Evolutionary conservation across 1,140 invertebrate genomes (phyloP), one percentile per base, ranked within the genome.

Genomic region (Chymomyza costata): DNA sequence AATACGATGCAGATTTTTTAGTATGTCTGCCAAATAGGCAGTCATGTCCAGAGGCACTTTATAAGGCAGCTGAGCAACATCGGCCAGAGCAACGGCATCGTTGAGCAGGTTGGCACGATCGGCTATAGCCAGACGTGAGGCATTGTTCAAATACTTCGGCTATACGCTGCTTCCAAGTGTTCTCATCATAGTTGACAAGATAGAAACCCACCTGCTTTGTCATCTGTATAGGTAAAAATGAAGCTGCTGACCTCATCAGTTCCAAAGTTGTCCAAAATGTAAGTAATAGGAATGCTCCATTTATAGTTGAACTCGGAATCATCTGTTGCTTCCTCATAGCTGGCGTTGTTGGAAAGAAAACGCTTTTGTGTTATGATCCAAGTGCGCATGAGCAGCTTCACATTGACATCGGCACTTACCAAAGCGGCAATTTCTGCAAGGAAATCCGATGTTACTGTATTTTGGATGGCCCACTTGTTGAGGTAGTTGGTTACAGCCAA

Each of bases 31-130:
- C 38, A 95, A 85, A 67, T 94, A 94, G 6, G 86, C 86, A 0
- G 90, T 91, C 46, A 95, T 87, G 47, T 92, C 87, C 34, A 96
- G 84, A 0, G 93, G 90, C 6, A 91, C 74, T 0, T 82, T 78
- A 65, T 95, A 96, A 8, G 89, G 83, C 0, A 95, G 58, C 16
- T 89, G 80, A 2, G 86, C 87, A 2, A 92, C 91, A 59, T 92
- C 88, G 0, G 94, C 94, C 35, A 98, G 85, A 63, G 92, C 93
- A 68, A 96, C 95, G 1, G 91, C 90, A 85, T 98, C 96, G 65
- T 97, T 92, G 0, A 98, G 69, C 3, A 97, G 86, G 86, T 95
- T 91, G 0, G 93, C 91, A 67, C 94, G 88, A 84, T 97, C 96
- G 0, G 91, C 88, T 21, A 89, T 85, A 14, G 89, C 88, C 3